Conservation (phyloP, 2,797 vertebrate genomes). For the Pitangus sulphuratus region DNA sequence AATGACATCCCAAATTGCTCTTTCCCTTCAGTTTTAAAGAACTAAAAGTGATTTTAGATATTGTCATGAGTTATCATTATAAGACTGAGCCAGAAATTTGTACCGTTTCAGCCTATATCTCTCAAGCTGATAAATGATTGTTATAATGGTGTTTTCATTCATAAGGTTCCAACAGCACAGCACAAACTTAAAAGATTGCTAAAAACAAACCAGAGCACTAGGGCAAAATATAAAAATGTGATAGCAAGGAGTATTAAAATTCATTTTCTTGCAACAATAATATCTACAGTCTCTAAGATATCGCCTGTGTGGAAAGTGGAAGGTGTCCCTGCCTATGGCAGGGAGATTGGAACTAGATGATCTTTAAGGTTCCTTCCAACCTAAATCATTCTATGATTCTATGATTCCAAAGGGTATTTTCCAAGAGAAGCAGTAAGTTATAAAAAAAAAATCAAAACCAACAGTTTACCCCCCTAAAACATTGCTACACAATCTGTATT, state of each 20-base stretch:
- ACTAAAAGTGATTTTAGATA: conserved; percentile 63
- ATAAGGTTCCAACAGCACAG: not conserved
- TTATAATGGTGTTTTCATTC: conserved; percentile 31
- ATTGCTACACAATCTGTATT: not conserved
- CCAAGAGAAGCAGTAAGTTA: not conserved
- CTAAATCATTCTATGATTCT: not conserved
- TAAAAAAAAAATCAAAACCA: not conserved
- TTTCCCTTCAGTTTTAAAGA: conserved; percentile 65
- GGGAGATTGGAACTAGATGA: not conserved
- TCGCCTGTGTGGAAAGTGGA: not conserved
- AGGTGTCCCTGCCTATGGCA: not conserved
- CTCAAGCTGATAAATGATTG: conserved; percentile 22
- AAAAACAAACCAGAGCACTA: not conserved
- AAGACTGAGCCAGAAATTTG: conserved; percentile 4
- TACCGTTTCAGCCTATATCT: not conserved
- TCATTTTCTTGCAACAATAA: not conserved
- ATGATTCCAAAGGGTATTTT: not conserved
- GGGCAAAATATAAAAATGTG: not conserved
- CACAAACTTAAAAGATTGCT: not conserved
- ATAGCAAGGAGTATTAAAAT: not conserved
- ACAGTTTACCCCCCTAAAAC: not conserved
- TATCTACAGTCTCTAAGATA: not conserved
- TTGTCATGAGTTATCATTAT: conserved; percentile 56
- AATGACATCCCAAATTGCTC: conserved; percentile 50
- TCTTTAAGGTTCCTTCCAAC: not conserved